Evolutionary conservation across 2,888 invertebrate genomes (phyloP).

Genomic region (Plebejus anna): DNA sequence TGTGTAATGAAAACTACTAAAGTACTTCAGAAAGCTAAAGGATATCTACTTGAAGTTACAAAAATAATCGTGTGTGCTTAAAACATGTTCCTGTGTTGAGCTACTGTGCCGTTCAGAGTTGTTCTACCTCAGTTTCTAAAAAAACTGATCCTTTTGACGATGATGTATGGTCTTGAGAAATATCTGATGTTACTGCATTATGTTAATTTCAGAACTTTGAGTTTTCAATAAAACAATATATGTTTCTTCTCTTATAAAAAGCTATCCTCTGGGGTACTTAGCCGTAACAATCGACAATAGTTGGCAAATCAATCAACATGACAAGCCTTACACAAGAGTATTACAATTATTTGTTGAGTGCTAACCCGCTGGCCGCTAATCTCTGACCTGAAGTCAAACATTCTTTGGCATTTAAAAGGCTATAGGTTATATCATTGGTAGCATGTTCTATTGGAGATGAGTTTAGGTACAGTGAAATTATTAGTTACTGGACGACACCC

Average conservation of each 20-base stretch:
- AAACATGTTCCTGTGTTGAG: too few relatives aligned
- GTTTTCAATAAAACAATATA: not conserved
- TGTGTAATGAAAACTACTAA: not conserved
- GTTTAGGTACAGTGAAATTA: too few relatives aligned
- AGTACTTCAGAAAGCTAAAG: not conserved
- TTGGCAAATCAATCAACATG: not conserved
- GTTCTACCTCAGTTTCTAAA: too few relatives aligned
- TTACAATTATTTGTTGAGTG: slow-evolving; percentile 6
- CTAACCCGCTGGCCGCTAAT: not conserved
- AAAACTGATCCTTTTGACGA: not conserved
- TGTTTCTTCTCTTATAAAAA: not conserved
- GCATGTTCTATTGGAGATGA: not conserved
- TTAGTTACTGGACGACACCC: too few relatives aligned
- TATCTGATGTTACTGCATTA: not conserved
- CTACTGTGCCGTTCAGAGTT: too few relatives aligned
- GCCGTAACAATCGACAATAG: not conserved
- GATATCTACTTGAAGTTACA: too few relatives aligned
- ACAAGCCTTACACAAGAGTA: not conserved
- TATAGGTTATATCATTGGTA: not conserved
- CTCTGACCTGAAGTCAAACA: not conserved
- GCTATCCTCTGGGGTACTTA: not conserved
- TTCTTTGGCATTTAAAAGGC: not conserved
- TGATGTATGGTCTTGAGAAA: not conserved
- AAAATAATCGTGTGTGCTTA: too few relatives aligned
- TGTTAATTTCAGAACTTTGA: not conserved